Percentiles rank a stretch among this genome's conserved stretches.
Conservation (phyloP, 2,888 invertebrate species). For the Trichopria drosophilae region DNA sequence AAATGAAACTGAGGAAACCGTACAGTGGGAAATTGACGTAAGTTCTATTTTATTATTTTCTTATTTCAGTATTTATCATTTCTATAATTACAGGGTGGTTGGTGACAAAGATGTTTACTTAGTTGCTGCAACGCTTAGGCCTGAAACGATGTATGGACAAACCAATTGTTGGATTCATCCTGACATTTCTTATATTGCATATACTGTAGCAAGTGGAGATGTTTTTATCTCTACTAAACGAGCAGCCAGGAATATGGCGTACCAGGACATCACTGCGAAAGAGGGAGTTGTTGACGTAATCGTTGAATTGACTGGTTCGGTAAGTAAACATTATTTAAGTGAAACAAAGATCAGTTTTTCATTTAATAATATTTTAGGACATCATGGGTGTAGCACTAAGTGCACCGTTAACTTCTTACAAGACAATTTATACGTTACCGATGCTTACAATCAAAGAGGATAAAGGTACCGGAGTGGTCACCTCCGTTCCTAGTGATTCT, state of each 20-base stretch:
- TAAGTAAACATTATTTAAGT: constrained; percentile 48
- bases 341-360: constrained; percentile 1
- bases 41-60: constrained; percentile 36
- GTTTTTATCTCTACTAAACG: constrained; percentile 85
- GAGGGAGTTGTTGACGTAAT: constrained; percentile 79
- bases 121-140: constrained; percentile 96
- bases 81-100: constrained; percentile 60
- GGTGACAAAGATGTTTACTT: constrained; percentile 69
- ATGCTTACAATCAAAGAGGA: constrained; percentile 98
- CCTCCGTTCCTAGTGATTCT: constrained; percentile 97
- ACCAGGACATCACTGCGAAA: constrained; percentile 83
- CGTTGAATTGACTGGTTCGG: constrained; percentile 70
- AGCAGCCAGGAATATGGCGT: constrained; percentile 93
- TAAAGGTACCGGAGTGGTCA: constrained; percentile 97
- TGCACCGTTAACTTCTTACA: constrained; percentile 83
- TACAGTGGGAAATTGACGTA: constrained; percentile 73
- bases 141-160: constrained; percentile 99
- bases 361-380: constrained; percentile 58
- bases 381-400: constrained; percentile 82
- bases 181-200: constrained; percentile 90
- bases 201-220: constrained; percentile 72
- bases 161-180: constrained; percentile 99
- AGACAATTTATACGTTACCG: constrained; percentile 87
- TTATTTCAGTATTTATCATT: constrained; percentile 6
- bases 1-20: constrained; percentile 82